Percentiles rank a stretch among this genome's conserved stretches.
phyloP scores from a whole-genome alignment of 1,140 invertebrate species.

The Pachypeltis micranthus region DNA sequence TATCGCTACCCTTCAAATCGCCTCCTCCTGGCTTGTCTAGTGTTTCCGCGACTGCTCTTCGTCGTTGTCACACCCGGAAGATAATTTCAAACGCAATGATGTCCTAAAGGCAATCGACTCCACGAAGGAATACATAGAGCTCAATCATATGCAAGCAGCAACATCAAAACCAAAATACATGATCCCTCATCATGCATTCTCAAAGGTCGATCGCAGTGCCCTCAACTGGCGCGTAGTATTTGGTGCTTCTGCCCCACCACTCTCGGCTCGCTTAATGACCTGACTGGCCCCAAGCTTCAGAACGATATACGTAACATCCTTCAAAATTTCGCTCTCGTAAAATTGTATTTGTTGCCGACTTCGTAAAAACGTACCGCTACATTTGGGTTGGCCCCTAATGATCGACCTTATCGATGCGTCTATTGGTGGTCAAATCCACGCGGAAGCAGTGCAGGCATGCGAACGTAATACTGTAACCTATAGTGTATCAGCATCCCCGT shows the following conservation, averaged over 20 bases:
- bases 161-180: conserved; percentile 16
- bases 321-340: conserved; percentile 33
- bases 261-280: conserved; percentile 35
- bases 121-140: conserved; percentile 2
- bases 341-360: conserved; percentile 34
- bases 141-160: not conserved
- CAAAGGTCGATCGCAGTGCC: conserved; percentile 25
- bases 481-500: conserved; percentile 32
- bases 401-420: conserved; percentile 19
- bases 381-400: conserved; percentile 22
- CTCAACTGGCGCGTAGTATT: conserved; percentile 34
- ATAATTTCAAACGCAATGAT: not conserved
- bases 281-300: conserved; percentile 35
- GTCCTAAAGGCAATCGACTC: not conserved
- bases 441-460: conserved; percentile 24
- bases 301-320: conserved; percentile 34
- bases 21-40: not conserved
- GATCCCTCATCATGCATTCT: conserved; percentile 29
- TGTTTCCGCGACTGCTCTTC: not conserved
- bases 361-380: conserved; percentile 36
- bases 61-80: not conserved
- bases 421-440: conserved; percentile 23
- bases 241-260: conserved; percentile 31
- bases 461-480: conserved; percentile 32
- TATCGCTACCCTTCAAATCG: not conserved